phyloP scores from a whole-genome alignment of 2,888 invertebrate species.

The Synergus itoensis region DNA sequence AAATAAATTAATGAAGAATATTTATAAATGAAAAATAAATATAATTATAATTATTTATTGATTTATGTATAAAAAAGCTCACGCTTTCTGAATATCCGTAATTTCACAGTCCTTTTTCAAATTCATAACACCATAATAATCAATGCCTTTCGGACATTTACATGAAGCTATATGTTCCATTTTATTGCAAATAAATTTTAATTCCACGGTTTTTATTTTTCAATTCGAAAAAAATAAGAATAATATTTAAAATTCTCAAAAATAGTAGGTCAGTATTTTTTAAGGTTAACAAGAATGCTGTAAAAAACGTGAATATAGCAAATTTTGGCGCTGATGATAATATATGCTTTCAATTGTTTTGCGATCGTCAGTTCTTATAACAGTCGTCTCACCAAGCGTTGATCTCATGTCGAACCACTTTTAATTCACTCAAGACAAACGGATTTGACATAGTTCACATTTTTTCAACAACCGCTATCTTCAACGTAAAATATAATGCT shows the following conservation, averaged over 20 bases:
- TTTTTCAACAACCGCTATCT: slow-evolving; percentile 56
- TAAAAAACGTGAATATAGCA: neutral
- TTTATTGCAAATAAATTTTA: slow-evolving; percentile 2
- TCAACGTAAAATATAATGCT: slow-evolving; percentile 48
- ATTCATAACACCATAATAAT: slow-evolving; percentile 89
- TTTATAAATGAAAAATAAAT: neutral
- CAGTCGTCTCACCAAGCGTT: slow-evolving; percentile 6
- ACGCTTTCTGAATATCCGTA: slow-evolving; percentile 87
- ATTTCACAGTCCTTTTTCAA: slow-evolving; percentile 83
- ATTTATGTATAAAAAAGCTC: slow-evolving; percentile 41
- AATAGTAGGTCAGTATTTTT: neutral
- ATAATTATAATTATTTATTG: neutral
- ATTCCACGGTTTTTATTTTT: neutral
- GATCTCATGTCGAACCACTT: neutral
- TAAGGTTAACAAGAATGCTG: slow-evolving; percentile 31
- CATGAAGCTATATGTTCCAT: slow-evolving; percentile 37
- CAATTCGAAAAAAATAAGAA: neutral
- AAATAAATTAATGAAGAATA: neutral
- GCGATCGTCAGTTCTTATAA: slow-evolving; percentile 24
- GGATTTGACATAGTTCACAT: slow-evolving; percentile 50
- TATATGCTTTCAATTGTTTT: slow-evolving; percentile 31
- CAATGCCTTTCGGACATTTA: slow-evolving; percentile 78
- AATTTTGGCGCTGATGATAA: slow-evolving; percentile 3
- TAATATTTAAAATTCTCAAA: slow-evolving; percentile 1
- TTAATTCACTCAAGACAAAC: slow-evolving; percentile 32